A percentile compares a stretch with the other conserved stretches of the same genome.
Conservation (phyloP, 2,888 invertebrate species). For the Drosophila affinis region DNA sequence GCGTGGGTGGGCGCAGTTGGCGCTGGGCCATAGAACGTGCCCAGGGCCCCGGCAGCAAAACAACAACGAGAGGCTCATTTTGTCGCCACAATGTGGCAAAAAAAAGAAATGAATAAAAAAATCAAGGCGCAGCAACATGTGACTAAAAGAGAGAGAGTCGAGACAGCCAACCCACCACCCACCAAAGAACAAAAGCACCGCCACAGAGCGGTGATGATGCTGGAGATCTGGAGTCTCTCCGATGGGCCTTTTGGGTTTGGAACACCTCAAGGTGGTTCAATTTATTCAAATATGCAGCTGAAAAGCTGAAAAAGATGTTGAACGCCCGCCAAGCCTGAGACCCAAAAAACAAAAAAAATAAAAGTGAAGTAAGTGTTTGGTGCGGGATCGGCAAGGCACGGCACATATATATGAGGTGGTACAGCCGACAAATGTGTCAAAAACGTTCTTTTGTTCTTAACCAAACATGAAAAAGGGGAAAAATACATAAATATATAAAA, state of each 20-base stretch:
- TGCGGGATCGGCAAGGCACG: constrained; percentile 12
- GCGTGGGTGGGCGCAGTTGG: constrained; percentile 51
- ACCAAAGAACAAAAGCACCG: constrained; percentile 67
- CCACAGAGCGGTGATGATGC: constrained; percentile 46
- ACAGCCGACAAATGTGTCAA: constrained; percentile 47
- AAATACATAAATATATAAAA: background rate
- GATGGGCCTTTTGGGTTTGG: constrained; percentile 47
- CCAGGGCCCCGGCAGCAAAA: constrained; percentile 53
- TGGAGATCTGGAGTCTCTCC: constrained; percentile 32
- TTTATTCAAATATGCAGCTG: constrained; percentile 61
- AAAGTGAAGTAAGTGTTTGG: constrained; percentile 10
- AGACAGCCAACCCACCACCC: constrained; percentile 19
- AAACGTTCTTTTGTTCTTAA: background rate
- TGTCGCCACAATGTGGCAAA: constrained; percentile 57
- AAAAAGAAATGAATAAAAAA: constrained; percentile 33
- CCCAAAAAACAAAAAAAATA: background rate
- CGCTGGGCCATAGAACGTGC: constrained; percentile 72
- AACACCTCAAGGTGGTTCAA: constrained; percentile 42
- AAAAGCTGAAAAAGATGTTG: constrained; percentile 33
- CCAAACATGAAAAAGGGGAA: background rate
- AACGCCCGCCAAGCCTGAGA: constrained; percentile 8
- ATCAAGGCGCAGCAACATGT: constrained; percentile 50
- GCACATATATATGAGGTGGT: background rate
- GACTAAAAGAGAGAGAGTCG: constrained; percentile 16
- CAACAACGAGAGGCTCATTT: constrained; percentile 40